Evolutionary conservation across 2,797 vertebrate species (phyloP).

Genomic region (Sparidentex hasta): DNA sequence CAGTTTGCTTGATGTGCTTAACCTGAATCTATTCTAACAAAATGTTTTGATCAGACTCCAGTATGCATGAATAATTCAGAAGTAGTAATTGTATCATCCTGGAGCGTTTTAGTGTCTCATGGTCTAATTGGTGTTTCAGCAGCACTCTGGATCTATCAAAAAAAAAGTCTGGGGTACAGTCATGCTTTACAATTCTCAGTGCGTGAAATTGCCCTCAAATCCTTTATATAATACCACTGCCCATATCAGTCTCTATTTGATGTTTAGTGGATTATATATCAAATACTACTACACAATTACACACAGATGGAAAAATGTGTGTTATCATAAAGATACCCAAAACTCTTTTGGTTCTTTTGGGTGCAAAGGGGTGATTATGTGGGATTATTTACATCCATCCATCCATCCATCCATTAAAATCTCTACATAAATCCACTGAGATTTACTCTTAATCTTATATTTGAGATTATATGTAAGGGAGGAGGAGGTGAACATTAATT

Average conservation of each 20-base stretch:
- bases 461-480: not conserved
- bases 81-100: constrained; percentile 8
- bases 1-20: not conserved
- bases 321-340: not conserved
- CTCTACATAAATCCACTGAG: not conserved
- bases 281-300: constrained; percentile 13
- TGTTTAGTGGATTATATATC: not conserved
- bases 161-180: constrained; percentile 8
- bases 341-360: not conserved
- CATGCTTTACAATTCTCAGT: not conserved
- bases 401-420: no score
- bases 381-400: not conserved
- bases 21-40: not conserved
- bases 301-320: not conserved
- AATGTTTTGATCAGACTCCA: constrained; percentile 18
- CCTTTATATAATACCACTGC: not conserved
- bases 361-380: not conserved
- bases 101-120: constrained; percentile 8
- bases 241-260: not conserved
- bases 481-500: constrained; percentile 36
- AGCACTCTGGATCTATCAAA: constrained; percentile 10
- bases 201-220: not conserved
- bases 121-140: constrained; percentile 20
- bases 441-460: constrained; percentile 1
- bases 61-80: constrained; percentile 41